phyloP scores from a whole-genome alignment of 2,888 invertebrate species.

The Lamellibrachia columna region DNA sequence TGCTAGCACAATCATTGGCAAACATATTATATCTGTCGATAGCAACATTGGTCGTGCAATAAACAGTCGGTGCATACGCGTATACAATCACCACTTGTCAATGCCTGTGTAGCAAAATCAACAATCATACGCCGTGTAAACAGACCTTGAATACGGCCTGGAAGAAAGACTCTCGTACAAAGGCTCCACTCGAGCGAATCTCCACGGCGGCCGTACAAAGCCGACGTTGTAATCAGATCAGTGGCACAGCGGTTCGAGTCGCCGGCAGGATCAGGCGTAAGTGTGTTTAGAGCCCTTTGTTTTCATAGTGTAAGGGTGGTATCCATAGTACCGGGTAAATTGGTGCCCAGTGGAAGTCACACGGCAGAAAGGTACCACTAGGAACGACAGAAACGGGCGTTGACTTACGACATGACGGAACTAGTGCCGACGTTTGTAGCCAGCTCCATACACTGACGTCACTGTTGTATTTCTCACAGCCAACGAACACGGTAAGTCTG shows the following conservation, averaged over 20 bases:
- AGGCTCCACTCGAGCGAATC: background rate
- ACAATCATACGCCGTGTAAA: background rate
- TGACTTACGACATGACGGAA: background rate
- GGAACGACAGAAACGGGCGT: background rate
- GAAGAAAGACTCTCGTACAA: background rate
- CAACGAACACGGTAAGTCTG: background rate
- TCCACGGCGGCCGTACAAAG: background rate
- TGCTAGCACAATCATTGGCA: background rate
- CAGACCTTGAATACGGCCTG: background rate
- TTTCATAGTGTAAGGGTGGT: background rate
- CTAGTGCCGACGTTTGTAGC: background rate
- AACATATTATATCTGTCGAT: background rate
- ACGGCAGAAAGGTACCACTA: background rate
- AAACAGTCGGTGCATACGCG: background rate
- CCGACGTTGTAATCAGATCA: background rate
- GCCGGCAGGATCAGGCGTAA: background rate
- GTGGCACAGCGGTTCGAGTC: background rate
- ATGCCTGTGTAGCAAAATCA: background rate
- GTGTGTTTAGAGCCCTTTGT: background rate
- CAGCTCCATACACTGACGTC: background rate
- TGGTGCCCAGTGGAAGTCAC: background rate
- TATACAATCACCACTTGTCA: background rate
- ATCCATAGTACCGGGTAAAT: background rate
- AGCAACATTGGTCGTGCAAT: constrained; percentile 10
- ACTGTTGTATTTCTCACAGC: background rate